Conservation (phyloP, 2,797 vertebrate genomes). For the Rhinella marina region DNA sequence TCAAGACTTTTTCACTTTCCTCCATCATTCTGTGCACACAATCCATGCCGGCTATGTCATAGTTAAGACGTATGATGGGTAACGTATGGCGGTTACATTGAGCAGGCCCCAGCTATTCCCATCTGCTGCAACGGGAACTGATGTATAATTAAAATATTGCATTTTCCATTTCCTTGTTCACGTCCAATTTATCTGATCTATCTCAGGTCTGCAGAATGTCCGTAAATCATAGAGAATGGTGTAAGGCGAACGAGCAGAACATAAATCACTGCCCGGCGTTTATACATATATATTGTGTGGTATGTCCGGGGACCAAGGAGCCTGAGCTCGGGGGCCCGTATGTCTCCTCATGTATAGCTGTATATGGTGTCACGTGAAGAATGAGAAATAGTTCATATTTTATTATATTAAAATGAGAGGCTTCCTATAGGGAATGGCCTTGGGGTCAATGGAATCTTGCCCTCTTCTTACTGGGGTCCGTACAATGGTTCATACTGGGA, state of each 20-base stretch:
- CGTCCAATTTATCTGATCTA: conserved; percentile 38
- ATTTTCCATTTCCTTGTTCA: conserved; percentile 51
- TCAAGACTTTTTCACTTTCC: too few relatives aligned
- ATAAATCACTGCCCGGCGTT: conserved; percentile 26
- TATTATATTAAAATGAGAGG: neutral
- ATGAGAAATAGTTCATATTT: neutral
- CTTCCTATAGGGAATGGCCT: neutral
- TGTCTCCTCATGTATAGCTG: neutral
- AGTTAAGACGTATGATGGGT: too few relatives aligned
- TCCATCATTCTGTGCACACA: too few relatives aligned
- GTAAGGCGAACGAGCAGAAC: conserved; percentile 9
- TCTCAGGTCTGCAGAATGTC: neutral
- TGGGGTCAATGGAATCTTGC: neutral
- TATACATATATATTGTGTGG: neutral
- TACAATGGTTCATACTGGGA: neutral
- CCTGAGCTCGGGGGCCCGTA: neutral
- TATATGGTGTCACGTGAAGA: conserved; percentile 22
- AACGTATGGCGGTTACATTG: too few relatives aligned
- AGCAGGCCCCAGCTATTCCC: too few relatives aligned
- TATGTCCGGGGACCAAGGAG: conserved; percentile 24
- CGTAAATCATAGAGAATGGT: conserved; percentile 18
- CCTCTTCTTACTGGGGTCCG: neutral
- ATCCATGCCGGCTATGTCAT: too few relatives aligned
- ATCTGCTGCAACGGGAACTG: neutral
- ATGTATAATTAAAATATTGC: conserved; percentile 40